A percentile compares a stretch with the other conserved stretches of the same genome.
Evolutionary conservation across 2,888 invertebrate species (phyloP).

Genomic region (Branchellion lobata): DNA sequence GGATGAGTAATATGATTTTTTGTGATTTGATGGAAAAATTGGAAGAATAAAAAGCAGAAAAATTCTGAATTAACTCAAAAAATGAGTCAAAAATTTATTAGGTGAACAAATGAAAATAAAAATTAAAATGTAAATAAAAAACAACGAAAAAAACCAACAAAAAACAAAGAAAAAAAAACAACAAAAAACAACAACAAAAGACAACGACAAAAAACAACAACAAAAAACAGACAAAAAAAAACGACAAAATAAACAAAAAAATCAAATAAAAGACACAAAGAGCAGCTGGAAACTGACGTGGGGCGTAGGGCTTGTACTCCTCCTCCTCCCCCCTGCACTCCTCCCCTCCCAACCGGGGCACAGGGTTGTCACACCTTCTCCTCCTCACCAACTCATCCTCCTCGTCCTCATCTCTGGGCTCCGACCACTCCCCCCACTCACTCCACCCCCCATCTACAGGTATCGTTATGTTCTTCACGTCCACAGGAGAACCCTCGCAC

Average conservation of each 20-base stretch:
- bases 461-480: not conserved
- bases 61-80: too few species aligned
- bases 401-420: not conserved
- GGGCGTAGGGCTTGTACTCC: not conserved
- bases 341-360: constrained; percentile 16
- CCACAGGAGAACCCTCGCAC: not conserved
- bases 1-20: too few species aligned
- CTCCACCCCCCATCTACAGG: constrained; percentile 20
- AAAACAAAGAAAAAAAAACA: too few species aligned
- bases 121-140: too few species aligned
- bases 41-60: not conserved
- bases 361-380: constrained; percentile 29
- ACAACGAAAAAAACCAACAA: too few species aligned
- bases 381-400: constrained; percentile 4
- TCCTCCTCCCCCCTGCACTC: not conserved
- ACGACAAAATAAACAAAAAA: too few species aligned
- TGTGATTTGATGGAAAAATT: too few species aligned
- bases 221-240: too few species aligned
- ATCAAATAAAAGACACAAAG: too few species aligned
- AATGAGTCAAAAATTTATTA: not conserved
- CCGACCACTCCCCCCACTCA: constrained; percentile 24
- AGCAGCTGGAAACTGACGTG: constrained; percentile 26
- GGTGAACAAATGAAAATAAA: not conserved
- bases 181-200: too few species aligned
- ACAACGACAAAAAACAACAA: too few species aligned